phyloP scores from a whole-genome alignment of 1,140 invertebrate genomes.

The Triops cancriformis region DNA sequence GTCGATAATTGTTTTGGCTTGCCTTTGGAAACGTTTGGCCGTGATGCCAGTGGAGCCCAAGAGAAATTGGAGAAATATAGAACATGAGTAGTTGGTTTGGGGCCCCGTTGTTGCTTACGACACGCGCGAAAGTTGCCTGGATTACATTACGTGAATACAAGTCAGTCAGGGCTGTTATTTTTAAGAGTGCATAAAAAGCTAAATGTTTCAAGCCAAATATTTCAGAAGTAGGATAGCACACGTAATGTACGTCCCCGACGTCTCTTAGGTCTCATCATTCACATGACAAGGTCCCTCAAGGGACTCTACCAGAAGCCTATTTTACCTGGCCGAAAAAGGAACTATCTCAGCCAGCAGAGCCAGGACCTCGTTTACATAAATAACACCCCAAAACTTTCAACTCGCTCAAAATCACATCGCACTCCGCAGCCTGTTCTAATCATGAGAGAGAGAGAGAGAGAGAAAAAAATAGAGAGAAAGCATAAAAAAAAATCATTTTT shows the following conservation, averaged over 20 bases:
- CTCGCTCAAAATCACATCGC: background rate
- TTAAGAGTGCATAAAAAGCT: background rate
- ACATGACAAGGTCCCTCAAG: background rate
- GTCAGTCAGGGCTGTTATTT: background rate
- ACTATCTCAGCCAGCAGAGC: background rate
- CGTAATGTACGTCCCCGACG: background rate
- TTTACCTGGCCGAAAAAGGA: background rate
- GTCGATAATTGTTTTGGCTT: background rate
- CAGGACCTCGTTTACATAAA: background rate
- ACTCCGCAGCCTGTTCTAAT: too few species aligned
- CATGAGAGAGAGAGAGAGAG: too few species aligned
- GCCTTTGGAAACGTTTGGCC: background rate
- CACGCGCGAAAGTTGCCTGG: background rate
- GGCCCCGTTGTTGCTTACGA: background rate
- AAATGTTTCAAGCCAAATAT: background rate
- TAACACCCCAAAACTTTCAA: background rate
- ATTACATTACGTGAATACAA: background rate
- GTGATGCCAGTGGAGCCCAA: background rate
- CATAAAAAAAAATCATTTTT: too few species aligned
- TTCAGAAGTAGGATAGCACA: background rate
- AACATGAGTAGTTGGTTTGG: background rate
- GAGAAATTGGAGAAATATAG: background rate
- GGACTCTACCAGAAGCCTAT: background rate
- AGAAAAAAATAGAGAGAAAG: too few species aligned
- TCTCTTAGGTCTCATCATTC: background rate